phyloP scores from a whole-genome alignment of 2,797 vertebrate species.

The Moxostoma hubbsi region DNA sequence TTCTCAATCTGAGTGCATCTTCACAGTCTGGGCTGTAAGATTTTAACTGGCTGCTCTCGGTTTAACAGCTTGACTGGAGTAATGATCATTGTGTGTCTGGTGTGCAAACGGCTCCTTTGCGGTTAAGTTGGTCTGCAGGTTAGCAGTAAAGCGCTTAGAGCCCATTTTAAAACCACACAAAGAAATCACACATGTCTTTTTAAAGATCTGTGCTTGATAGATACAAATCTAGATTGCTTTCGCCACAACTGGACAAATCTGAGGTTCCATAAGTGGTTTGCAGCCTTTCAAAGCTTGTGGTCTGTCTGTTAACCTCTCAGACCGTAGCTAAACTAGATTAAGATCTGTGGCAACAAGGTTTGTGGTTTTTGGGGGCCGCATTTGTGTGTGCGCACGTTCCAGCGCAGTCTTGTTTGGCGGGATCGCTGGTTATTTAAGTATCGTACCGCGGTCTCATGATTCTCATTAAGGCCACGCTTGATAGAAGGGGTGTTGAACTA shows the following conservation, averaged over 20 bases:
- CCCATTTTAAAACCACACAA: conserved; percentile 11
- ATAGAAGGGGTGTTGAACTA: conserved; percentile 70
- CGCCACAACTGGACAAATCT: neutral
- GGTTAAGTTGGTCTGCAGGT: conserved; percentile 34
- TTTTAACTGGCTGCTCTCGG: conserved; percentile 1
- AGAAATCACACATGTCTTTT: conserved; percentile 31
- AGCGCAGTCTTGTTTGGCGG: conserved; percentile 25
- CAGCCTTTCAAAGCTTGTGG: conserved; percentile 5
- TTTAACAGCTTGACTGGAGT: neutral
- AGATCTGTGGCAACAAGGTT: conserved; percentile 8
- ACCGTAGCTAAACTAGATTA: conserved; percentile 13
- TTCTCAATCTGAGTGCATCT: too few species aligned
- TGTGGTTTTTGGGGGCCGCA: conserved; percentile 32
- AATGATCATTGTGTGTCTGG: conserved; percentile 1
- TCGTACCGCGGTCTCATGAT: conserved; percentile 59
- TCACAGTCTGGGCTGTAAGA: neutral
- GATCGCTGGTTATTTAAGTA: conserved; percentile 37
- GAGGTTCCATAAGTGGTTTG: conserved; percentile 1
- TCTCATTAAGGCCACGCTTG: conserved; percentile 77
- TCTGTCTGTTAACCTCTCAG: conserved; percentile 17
- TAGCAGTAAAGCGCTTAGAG: conserved; percentile 22
- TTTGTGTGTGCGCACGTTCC: neutral
- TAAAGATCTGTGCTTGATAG: conserved; percentile 32
- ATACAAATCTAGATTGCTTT: conserved; percentile 24
- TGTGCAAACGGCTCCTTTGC: conserved; percentile 29